phyloP scores from a whole-genome alignment of 2,888 invertebrate genomes.

The Callyntrura sp. region DNA sequence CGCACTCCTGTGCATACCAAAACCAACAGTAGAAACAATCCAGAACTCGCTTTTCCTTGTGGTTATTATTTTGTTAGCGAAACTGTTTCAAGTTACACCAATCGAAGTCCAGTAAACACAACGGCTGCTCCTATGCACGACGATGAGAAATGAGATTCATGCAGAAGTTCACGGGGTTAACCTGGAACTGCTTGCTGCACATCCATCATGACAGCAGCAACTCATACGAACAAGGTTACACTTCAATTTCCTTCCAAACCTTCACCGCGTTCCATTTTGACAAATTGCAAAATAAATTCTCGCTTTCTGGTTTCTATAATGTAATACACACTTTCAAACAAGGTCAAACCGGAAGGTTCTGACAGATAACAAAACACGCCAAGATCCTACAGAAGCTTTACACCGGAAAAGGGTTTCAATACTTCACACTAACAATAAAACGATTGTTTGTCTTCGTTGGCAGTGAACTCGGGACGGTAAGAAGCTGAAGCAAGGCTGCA shows the following conservation, averaged over 20 bases:
- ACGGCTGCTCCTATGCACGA: background rate
- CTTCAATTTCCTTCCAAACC: background rate
- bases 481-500: constrained; percentile 55
- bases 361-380: too few species aligned
- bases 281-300: constrained; percentile 1
- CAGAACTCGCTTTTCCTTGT: too few species aligned
- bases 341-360: too few species aligned
- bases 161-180: too few species aligned
- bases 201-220: constrained; percentile 63
- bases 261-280: background rate
- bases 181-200: constrained; percentile 60
- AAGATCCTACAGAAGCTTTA: too few species aligned
- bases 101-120: constrained; percentile 20
- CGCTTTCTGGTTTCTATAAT: too few species aligned
- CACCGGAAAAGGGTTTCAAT: constrained; percentile 63
- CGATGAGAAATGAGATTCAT: too few species aligned
- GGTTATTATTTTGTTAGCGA: too few species aligned
- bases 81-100: background rate
- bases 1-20: background rate
- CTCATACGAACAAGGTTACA: background rate
- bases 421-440: constrained; percentile 48
- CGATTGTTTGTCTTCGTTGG: constrained; percentile 63
- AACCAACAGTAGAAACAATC: too few species aligned
- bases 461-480: constrained; percentile 43
- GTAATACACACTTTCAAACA: too few species aligned